Percentiles rank a stretch among this genome's conserved stretches.
Evolutionary conservation across 2,113 vertebrate genomes (phyloP).

Genomic region (Malurus cyaneus): DNA sequence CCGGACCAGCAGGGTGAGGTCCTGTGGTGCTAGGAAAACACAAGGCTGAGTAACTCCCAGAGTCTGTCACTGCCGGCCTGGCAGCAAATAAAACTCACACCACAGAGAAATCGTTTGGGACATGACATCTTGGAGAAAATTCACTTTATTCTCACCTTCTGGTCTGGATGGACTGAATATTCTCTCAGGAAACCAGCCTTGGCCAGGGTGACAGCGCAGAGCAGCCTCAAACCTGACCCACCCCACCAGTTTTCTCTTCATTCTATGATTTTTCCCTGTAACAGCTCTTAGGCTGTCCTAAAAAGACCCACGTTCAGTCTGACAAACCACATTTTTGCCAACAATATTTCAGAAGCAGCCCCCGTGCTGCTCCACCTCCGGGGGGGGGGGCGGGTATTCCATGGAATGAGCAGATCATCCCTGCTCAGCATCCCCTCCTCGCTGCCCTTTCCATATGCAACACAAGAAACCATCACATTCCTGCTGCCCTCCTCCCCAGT

Average conservation of each 20-base stretch:
- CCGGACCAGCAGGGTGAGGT: neutral
- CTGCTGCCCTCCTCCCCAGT: neutral
- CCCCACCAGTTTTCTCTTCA: neutral
- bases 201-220: neutral
- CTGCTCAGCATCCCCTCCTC: neutral
- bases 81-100: neutral
- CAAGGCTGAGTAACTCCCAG: neutral
- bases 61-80: neutral
- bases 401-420: neutral
- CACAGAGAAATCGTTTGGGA: neutral
- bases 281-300: neutral
- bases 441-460: neutral
- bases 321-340: neutral
- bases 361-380: neutral
- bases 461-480: neutral
- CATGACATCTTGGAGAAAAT: neutral
- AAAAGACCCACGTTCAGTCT: accelerated
- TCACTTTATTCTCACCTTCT: neutral
- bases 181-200: neutral
- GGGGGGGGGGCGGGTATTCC: neutral
- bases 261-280: neutral
- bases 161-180: neutral
- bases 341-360: neutral
- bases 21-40: neutral
- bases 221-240: neutral